phyloP scores from a whole-genome alignment of 2,113 vertebrate species.

The Daphoenositta chrysoptera region DNA sequence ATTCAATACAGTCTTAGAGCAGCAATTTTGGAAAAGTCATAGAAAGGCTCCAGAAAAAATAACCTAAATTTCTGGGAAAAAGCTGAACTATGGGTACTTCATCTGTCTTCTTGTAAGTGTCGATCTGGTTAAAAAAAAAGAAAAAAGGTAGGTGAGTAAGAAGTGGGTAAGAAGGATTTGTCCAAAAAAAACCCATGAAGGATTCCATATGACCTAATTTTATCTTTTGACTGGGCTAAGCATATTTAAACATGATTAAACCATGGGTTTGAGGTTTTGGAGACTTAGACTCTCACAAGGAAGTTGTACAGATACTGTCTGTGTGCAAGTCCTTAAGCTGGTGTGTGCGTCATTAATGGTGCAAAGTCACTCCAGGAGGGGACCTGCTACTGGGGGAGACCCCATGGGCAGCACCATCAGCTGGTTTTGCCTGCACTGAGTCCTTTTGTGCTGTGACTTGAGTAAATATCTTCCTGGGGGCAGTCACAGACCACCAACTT shows the following conservation, averaged over 20 bases:
- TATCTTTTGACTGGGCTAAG: not conserved
- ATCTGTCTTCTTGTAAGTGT: not conserved
- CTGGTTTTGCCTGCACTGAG: not conserved
- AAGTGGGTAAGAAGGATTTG: not conserved
- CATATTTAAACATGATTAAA: not conserved
- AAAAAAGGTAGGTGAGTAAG: not conserved
- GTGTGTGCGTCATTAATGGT: fast-evolving
- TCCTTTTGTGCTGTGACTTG: not conserved
- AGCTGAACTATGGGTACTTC: not conserved
- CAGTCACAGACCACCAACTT: fast-evolving
- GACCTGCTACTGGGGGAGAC: not conserved
- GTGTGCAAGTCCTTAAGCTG: not conserved
- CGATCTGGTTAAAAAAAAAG: not conserved
- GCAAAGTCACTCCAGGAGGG: not conserved
- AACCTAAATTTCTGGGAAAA: not conserved
- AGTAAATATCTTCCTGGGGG: not conserved
- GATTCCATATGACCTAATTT: not conserved
- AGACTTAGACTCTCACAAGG: not conserved
- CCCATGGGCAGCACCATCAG: not conserved
- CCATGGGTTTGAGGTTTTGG: not conserved
- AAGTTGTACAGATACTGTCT: not conserved
- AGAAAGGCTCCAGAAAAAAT: not conserved
- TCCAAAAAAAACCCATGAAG: not conserved
- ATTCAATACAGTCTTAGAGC: not conserved
- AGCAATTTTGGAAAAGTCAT: not conserved